Base-by-base conservation (phyloP, 2,888 invertebrate species). In the Odontothrips loti region DNA sequence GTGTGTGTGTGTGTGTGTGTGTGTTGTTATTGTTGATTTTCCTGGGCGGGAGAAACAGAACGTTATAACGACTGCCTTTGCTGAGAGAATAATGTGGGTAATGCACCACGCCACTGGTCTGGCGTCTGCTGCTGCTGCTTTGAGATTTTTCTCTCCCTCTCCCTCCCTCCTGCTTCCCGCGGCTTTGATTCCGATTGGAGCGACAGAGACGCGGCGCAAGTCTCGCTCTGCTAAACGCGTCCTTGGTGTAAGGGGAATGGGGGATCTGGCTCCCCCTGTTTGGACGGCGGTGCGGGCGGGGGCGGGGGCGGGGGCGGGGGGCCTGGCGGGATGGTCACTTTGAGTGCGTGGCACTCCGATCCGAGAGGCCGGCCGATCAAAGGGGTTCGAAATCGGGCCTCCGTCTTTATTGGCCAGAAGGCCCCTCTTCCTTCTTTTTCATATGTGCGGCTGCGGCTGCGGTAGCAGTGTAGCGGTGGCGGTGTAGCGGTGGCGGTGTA, bases 91-190 rank as follows among this genome's bases (percentile, higher is more conserved):
- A 68, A 68, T 68, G 68, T 68, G 68, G 68, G 68, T 23, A 68
- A 68, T 82, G 81, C 84, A 83, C 83, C 47, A 86, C 86, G 29
- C 86, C 86, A 86, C 86, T 79, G 86, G 86, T 34, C 87, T 87
- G 27, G 81, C 85, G 0, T 83, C 83, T n/a, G 51, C 82, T 12
- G 84, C 83, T 80, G 82, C 84, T 43, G 83, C 81, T 23, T 78
- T 81, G 1, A 78, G 51, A 6, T 43, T 43, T n/a, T 6, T 6
- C 34, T 43, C 34, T 6, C 34, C 34, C 6, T 6, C 34, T 6
- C 34, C 34, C 34, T 43, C 34, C 34, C 34, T 6, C 6, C 34
- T 43, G 3, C 34, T 6, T 43, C 34, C 34, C 34, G n/a, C n/a
- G 34, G 34, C 34, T 43, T 43, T 43, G 34, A 43, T 43, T 43